These are phyloP conservation scores for Macropodus opercularis DNA, from an alignment of 2,797 vertebrate species.

Conservation along the genomic window DNA sequence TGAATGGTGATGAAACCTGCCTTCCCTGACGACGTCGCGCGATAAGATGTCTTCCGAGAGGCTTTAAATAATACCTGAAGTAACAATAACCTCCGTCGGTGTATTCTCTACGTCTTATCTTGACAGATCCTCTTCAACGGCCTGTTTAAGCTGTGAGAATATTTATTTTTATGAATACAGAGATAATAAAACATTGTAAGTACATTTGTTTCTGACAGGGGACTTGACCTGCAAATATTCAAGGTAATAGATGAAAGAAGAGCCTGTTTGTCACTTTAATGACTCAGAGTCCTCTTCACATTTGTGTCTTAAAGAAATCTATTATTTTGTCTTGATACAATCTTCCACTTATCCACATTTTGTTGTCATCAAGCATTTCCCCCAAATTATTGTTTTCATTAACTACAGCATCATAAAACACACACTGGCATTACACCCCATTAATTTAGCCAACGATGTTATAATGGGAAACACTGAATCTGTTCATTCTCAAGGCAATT, in stretches of 20 bases:
- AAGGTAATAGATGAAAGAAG: too few relatives aligned
- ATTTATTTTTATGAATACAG: constrained; percentile 1
- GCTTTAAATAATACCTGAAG: constrained; percentile 25
- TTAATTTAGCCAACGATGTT: constrained; percentile 31
- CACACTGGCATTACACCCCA: constrained; percentile 11
- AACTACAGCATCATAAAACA: background rate
- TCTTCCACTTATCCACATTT: too few relatives aligned
- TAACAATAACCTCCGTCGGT: background rate
- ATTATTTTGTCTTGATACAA: too few relatives aligned
- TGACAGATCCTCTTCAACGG: background rate
- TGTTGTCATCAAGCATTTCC: background rate
- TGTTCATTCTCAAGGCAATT: constrained; percentile 29
- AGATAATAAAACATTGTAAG: background rate
- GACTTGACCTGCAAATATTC: background rate
- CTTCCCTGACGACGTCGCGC: constrained; percentile 12
- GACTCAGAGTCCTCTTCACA: too few relatives aligned
- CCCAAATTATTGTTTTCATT: background rate
- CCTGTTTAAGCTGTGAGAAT: background rate
- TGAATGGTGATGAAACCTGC: constrained; percentile 22
- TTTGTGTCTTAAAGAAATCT: background rate
- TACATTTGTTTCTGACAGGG: background rate
- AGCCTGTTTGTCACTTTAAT: too few relatives aligned
- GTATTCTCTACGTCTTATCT: background rate
- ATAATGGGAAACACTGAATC: constrained; percentile 28
- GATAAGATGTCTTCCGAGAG: constrained; percentile 15